These are phyloP conservation scores for Anolis sagrei DNA, from an alignment of 2,113 vertebrate genomes.

Conservation along the genomic window DNA sequence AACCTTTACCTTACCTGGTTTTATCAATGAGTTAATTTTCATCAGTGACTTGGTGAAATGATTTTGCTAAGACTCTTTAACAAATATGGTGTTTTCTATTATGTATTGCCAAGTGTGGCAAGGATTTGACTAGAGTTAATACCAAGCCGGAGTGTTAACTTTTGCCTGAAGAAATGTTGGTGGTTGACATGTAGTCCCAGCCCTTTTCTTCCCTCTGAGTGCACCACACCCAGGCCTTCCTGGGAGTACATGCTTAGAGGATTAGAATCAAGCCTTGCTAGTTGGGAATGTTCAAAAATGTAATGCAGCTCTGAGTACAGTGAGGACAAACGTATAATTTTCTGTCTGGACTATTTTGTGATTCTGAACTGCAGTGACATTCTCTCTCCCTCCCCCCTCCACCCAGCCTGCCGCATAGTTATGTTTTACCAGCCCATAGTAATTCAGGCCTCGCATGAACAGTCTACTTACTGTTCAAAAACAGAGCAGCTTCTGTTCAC, in stretches of 20 bases:
- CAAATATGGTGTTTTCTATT: not conserved
- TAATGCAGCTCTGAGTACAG: slow-evolving; percentile 24
- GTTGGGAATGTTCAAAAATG: slow-evolving; percentile 21
- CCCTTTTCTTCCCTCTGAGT: not conserved
- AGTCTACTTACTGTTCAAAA: slow-evolving; percentile 75
- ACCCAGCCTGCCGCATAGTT: slow-evolving; percentile 32
- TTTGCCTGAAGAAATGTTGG: not conserved
- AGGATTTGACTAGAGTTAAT: not conserved
- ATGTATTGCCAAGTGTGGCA: not conserved
- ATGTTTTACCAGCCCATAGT: slow-evolving; percentile 58
- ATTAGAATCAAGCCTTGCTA: slow-evolving; percentile 10
- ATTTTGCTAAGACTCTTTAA: not conserved
- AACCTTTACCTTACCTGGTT: too few relatives aligned
- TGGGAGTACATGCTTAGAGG: slow-evolving; percentile 21
- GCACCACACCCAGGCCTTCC: slow-evolving; percentile 1
- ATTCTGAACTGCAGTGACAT: slow-evolving; percentile 46
- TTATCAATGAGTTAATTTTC: not conserved
- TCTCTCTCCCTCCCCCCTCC: slow-evolving; percentile 47
- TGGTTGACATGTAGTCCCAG: not conserved
- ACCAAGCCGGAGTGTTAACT: not conserved
- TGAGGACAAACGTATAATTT: slow-evolving; percentile 23
- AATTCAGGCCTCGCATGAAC: slow-evolving; percentile 67
- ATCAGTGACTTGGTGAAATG: not conserved
- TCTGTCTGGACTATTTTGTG: slow-evolving; percentile 55
- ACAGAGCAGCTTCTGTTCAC: slow-evolving; percentile 79